Percentiles rank a stretch among this genome's conserved stretches.
Conservation (phyloP, 2,888 invertebrate genomes). For the Drosophila nr. medialis region DNA sequence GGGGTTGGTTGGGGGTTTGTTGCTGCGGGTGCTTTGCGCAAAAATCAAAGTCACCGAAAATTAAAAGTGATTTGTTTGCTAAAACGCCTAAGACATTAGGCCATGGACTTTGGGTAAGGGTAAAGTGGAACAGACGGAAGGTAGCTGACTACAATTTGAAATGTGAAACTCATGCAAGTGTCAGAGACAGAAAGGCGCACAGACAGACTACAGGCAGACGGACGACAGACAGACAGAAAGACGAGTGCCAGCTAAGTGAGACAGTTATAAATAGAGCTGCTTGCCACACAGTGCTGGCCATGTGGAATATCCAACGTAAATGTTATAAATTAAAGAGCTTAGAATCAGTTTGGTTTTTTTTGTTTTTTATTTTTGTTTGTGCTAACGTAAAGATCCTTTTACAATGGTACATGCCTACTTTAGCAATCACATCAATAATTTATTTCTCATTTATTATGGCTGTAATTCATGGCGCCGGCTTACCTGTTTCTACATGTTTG, state of each 20-base stretch:
- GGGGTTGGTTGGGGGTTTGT: conserved; percentile 4
- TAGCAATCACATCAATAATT: conserved; percentile 33
- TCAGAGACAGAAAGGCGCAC: conserved; percentile 9
- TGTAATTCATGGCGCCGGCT: conserved; percentile 28
- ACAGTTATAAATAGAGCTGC: conserved; percentile 69
- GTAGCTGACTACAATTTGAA: conserved; percentile 47
- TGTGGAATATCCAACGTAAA: conserved; percentile 1
- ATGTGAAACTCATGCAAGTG: conserved; percentile 78
- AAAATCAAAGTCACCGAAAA: conserved; percentile 81
- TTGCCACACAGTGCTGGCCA: conserved; percentile 34
- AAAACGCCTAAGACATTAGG: conserved; percentile 74
- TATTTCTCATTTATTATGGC: conserved; percentile 31
- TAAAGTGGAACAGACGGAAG: background rate
- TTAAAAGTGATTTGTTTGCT: conserved; percentile 81
- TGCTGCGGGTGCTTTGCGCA: conserved; percentile 27
- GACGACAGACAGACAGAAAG: conserved; percentile 12
- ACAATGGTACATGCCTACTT: conserved; percentile 15
- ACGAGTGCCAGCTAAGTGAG: conserved; percentile 48
- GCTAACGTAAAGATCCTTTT: conserved; percentile 10
- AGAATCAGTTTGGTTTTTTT: background rate
- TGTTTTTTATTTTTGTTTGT: background rate
- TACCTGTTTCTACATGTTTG: conserved; percentile 36
- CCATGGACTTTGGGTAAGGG: conserved; percentile 4
- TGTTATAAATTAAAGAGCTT: conserved; percentile 29
- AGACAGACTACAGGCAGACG: background rate